phyloP scores from a whole-genome alignment of 2,113 vertebrate genomes.

The Uria lomvia region DNA sequence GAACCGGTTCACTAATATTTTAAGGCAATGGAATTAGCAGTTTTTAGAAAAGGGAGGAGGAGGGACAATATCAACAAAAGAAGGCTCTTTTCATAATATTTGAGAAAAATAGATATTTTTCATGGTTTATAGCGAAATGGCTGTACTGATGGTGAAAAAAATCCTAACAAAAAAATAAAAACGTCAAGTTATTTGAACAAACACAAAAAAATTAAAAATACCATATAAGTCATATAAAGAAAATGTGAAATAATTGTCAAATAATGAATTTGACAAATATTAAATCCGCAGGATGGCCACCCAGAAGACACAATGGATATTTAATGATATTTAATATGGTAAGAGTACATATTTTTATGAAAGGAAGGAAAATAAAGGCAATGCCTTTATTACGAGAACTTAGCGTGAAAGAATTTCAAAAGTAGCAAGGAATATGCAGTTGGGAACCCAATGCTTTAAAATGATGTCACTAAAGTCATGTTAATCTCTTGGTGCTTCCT shows the following conservation, averaged over 20 bases:
- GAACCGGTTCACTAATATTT: background rate
- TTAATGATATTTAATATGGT: background rate
- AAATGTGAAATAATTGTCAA: background rate
- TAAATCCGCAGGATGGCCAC: background rate
- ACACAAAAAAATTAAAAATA: background rate
- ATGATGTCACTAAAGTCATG: background rate
- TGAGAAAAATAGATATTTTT: background rate
- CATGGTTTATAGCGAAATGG: background rate
- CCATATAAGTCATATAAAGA: background rate
- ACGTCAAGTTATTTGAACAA: background rate
- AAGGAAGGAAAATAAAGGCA: background rate
- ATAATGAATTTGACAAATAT: background rate
- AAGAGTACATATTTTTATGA: background rate
- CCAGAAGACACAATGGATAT: background rate
- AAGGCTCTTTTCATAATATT: background rate
- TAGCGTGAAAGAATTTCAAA: background rate
- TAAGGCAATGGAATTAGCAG: background rate
- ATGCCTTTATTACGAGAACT: background rate
- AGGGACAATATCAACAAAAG: background rate
- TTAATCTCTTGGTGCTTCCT: background rate
- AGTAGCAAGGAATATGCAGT: background rate
- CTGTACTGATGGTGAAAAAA: background rate
- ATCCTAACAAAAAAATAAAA: background rate
- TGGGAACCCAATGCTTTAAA: background rate
- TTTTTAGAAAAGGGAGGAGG: background rate